Percentiles rank a stretch among this genome's conserved stretches.
Evolutionary conservation across 2,888 invertebrate species (phyloP).

Genomic region (Morpho deidamia): DNA sequence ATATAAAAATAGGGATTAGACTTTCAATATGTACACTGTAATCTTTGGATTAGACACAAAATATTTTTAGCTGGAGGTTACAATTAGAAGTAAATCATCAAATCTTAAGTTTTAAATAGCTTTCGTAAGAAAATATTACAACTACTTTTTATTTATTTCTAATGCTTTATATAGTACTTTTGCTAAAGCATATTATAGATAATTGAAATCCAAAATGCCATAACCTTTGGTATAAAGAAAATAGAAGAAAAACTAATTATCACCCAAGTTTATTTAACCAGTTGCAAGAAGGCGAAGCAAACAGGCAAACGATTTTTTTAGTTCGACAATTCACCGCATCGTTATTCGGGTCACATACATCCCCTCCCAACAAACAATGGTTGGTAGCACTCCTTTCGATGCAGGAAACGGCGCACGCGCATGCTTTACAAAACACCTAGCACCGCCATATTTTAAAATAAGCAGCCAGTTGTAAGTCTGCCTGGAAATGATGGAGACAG

Average conservation of each 20-base stretch:
- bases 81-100: no score
- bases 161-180: no score
- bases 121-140: no score
- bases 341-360: slow-evolving; percentile 62
- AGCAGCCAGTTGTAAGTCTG: slow-evolving; percentile 44
- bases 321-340: slow-evolving; percentile 49
- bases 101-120: no score
- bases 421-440: slow-evolving; percentile 57
- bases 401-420: slow-evolving; percentile 73
- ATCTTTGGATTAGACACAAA: no score
- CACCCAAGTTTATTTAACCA: slow-evolving; percentile 6
- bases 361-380: slow-evolving; percentile 70
- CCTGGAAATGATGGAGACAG: slow-evolving; percentile 66
- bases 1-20: no score
- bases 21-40: no score
- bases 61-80: no score
- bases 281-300: slow-evolving; percentile 18
- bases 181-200: no score
- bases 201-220: no score
- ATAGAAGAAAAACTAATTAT: not conserved
- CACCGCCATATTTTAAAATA: slow-evolving; percentile 48
- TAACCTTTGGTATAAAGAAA: not conserved
- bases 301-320: slow-evolving; percentile 38
- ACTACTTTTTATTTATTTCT: no score
- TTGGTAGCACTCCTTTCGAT: slow-evolving; percentile 69